Conservation (phyloP, 2,888 invertebrate genomes). For the Myathropa florea region DNA sequence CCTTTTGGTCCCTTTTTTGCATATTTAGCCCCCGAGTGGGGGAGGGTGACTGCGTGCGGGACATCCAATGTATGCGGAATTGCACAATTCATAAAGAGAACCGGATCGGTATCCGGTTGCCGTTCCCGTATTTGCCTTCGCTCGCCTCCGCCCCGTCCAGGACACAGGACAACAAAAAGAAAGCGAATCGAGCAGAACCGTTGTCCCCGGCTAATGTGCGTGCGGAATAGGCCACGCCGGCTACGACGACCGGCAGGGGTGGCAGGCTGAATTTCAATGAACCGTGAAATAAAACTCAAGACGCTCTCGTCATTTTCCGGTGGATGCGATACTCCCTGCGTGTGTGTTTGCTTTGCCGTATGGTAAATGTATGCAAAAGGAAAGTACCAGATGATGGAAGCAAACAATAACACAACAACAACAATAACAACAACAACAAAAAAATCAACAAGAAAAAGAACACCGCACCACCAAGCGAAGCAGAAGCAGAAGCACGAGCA, state of each 20-base stretch:
- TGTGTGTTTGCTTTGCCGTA: constrained; percentile 24
- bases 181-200: constrained; percentile 24
- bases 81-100: constrained; percentile 65
- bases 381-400: constrained; percentile 65
- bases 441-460: background rate
- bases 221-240: constrained; percentile 5
- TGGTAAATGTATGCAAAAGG: constrained; percentile 65
- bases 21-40: constrained; percentile 31
- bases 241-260: background rate
- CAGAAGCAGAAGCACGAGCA: constrained; percentile 1
- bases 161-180: background rate
- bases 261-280: constrained; percentile 58
- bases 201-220: constrained; percentile 53
- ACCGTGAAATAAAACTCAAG: constrained; percentile 67
- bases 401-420: constrained; percentile 45
- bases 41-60: background rate
- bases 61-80: constrained; percentile 12
- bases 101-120: constrained; percentile 64
- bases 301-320: constrained; percentile 64
- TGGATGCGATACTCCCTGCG: constrained; percentile 1
- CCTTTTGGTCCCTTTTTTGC: constrained; percentile 40
- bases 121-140: constrained; percentile 34
- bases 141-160: background rate
- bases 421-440: constrained; percentile 12
- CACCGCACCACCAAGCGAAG: background rate